Conservation (phyloP, 2,888 invertebrate genomes). For the Teinopalpus imperialis region DNA sequence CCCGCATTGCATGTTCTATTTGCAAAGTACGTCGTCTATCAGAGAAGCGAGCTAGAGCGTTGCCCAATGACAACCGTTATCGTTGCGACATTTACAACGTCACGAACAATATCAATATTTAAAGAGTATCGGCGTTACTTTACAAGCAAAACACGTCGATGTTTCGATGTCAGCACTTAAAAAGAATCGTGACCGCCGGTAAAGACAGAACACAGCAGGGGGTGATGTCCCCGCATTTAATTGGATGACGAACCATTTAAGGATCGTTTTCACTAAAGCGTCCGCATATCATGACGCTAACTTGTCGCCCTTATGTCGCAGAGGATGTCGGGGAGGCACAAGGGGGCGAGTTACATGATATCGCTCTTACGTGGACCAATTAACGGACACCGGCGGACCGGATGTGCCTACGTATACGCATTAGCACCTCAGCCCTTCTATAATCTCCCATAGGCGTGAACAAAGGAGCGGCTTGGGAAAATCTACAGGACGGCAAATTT, state of each 20-base stretch:
- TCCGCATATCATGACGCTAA: conserved; percentile 51
- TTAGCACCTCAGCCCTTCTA: conserved; percentile 77
- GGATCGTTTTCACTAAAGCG: conserved; percentile 48
- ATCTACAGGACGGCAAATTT: conserved; percentile 51
- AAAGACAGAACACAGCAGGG: conserved; percentile 47
- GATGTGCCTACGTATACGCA: conserved; percentile 72
- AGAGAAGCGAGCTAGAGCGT: conserved; percentile 25
- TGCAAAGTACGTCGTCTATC: conserved; percentile 34
- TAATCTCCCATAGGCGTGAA: conserved; percentile 68
- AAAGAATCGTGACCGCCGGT: conserved; percentile 43
- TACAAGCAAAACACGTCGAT: conserved; percentile 22
- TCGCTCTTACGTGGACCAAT: conserved; percentile 81
- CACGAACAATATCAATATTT: conserved; percentile 19
- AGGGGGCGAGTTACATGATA: conserved; percentile 70
- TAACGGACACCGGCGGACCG: conserved; percentile 77
- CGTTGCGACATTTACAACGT: conserved; percentile 14
- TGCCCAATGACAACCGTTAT: conserved; percentile 11
- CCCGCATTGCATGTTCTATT: conserved; percentile 28
- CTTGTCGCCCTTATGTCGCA: conserved; percentile 50
- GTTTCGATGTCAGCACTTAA: conserved; percentile 12
- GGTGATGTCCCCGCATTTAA: conserved; percentile 48
- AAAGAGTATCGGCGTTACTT: conserved; percentile 20
- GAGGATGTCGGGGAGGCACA: conserved; percentile 62
- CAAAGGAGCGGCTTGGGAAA: conserved; percentile 53
- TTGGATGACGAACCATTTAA: conserved; percentile 52